Percentiles rank a stretch among this genome's conserved stretches.
Evolutionary conservation across 2,888 invertebrate species (phyloP).

Genomic region (Ophraella communa): DNA sequence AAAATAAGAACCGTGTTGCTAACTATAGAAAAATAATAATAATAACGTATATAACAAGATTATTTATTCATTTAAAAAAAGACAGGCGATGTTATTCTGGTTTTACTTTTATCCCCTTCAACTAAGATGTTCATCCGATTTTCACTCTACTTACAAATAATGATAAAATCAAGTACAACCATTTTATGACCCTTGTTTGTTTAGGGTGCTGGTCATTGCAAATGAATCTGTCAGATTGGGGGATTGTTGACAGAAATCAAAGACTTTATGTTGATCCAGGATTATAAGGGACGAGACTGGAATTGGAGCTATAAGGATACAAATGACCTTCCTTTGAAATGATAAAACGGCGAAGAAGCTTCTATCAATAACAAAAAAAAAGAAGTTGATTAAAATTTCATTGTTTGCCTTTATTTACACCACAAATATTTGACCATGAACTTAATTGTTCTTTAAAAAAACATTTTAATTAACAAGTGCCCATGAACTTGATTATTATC

Average conservation of each 20-base stretch:
- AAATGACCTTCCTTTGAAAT: conserved; percentile 16
- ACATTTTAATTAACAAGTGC: no score
- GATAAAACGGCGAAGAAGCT: conserved; percentile 10
- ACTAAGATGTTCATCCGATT: neutral
- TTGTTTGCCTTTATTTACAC: no score
- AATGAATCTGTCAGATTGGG: conserved; percentile 46
- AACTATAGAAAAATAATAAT: no score
- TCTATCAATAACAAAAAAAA: neutral
- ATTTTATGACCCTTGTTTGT: conserved; percentile 46
- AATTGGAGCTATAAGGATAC: conserved; percentile 32
- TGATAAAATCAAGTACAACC: conserved; percentile 31
- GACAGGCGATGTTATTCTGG: neutral
- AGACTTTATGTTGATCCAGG: conserved; percentile 46
- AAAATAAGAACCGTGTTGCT: no score
- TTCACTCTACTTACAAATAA: conserved; percentile 11
- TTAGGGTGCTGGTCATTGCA: conserved; percentile 48
- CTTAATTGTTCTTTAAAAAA: no score
- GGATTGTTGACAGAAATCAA: conserved; percentile 51
- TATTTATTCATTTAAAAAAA: neutral
- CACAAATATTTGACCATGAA: no score
- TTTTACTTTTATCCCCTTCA: neutral
- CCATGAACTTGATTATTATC: no score
- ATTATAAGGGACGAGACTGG: conserved; percentile 49
- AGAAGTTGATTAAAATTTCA: no score
- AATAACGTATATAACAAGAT: no score